phyloP scores from a whole-genome alignment of 2,888 invertebrate species.

The Muscina levida region DNA sequence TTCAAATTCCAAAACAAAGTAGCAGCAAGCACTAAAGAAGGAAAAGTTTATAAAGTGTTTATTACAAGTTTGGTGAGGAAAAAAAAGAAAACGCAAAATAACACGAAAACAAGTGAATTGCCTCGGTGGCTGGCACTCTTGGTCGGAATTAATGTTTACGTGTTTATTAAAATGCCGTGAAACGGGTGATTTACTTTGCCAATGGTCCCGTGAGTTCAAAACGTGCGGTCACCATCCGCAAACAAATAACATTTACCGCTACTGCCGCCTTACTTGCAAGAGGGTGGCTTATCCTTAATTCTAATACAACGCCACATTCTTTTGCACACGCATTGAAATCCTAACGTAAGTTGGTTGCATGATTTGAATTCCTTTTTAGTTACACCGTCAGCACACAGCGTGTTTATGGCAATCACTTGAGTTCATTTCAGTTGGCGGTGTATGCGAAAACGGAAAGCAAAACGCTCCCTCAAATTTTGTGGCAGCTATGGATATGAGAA shows the following conservation, averaged over 20 bases:
- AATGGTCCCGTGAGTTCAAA: conserved; percentile 17
- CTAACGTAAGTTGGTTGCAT: conserved; percentile 12
- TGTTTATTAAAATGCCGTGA: conserved; percentile 38
- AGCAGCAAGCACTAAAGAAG: neutral
- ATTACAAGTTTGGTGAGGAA: conserved; percentile 5
- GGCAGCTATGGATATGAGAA: neutral
- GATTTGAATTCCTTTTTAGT: neutral
- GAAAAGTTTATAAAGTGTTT: conserved; percentile 34
- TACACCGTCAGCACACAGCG: neutral
- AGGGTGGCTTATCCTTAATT: too few species aligned
- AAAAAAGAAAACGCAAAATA: neutral
- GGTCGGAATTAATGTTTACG: conserved; percentile 7
- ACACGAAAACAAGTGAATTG: neutral
- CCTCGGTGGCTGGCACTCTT: neutral
- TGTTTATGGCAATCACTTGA: neutral
- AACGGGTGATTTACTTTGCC: conserved; percentile 30
- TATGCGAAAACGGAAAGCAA: neutral
- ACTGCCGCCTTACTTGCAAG: too few species aligned
- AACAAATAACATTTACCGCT: too few species aligned
- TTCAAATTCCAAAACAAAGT: neutral
- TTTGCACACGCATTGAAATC: neutral
- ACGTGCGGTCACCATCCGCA: conserved; percentile 24
- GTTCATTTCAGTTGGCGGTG: neutral
- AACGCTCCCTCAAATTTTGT: neutral
- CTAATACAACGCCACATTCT: too few species aligned